Conservation (phyloP, 2,888 invertebrate species). For the Meta bourneti region DNA sequence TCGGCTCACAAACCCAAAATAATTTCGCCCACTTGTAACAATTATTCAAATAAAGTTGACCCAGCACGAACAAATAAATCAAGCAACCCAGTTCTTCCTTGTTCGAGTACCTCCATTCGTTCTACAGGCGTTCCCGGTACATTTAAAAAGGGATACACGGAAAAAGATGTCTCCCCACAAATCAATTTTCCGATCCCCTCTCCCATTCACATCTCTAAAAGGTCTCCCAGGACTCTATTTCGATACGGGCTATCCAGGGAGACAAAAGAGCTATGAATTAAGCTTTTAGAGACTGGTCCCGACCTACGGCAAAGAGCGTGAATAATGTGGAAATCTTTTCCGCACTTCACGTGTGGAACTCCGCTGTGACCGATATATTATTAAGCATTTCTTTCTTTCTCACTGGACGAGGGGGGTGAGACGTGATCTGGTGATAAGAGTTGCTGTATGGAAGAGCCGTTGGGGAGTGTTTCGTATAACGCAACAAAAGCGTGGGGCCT, state of each 20-base stretch:
- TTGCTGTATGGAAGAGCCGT: background rate
- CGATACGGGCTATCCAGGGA: slow-evolving; percentile 8
- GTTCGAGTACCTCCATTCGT: no score
- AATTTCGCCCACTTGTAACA: no score
- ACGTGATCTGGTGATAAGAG: slow-evolving; percentile 37
- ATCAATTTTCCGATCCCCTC: slow-evolving; percentile 23
- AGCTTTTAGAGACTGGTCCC: slow-evolving; percentile 44
- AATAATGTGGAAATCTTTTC: slow-evolving; percentile 56
- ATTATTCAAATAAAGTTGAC: no score
- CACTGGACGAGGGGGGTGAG: background rate
- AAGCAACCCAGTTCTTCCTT: background rate
- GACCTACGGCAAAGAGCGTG: slow-evolving; percentile 46
- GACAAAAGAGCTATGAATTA: slow-evolving; percentile 54
- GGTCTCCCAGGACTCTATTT: slow-evolving; percentile 21
- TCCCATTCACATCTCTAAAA: slow-evolving; percentile 23
- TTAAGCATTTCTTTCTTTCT: slow-evolving; percentile 35
- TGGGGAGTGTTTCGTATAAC: background rate
- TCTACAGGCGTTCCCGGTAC: background rate
- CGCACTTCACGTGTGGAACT: slow-evolving; percentile 25
- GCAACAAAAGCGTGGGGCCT: no score
- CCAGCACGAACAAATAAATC: no score
- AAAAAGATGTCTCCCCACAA: slow-evolving; percentile 1
- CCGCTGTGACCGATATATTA: slow-evolving; percentile 51
- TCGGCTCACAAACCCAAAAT: no score
- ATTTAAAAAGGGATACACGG: slow-evolving; percentile 1